These are phyloP conservation scores for Alouatta palliata DNA, from an alignment of 2,113 vertebrate genomes.

Conservation along the genomic window DNA sequence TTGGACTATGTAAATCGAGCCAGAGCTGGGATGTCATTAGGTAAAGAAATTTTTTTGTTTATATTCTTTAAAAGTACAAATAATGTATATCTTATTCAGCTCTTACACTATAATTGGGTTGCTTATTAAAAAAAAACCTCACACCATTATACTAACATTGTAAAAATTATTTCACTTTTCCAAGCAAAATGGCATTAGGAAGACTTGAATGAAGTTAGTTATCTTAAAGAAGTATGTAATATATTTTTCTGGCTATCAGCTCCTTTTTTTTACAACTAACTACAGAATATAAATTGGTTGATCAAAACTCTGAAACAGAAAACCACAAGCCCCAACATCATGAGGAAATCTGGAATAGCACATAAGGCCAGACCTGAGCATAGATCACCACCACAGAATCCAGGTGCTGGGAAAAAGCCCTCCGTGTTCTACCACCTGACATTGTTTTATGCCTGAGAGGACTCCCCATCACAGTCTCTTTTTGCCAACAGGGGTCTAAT, in stretches of 20 bases:
- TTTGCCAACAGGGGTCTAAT: not conserved
- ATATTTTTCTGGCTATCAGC: not conserved
- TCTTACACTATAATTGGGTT: not conserved
- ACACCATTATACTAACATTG: not conserved
- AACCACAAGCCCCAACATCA: not conserved
- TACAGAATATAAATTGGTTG: not conserved
- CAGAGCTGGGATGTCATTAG: not conserved
- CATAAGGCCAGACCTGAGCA: not conserved
- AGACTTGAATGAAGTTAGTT: not conserved
- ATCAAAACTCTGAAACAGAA: not conserved
- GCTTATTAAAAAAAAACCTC: not conserved
- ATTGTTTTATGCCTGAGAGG: not conserved
- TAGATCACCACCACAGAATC: fast-evolving
- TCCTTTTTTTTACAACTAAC: not conserved
- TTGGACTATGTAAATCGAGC: not conserved
- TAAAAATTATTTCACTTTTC: not conserved
- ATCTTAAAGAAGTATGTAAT: not conserved
- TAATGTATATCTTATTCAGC: not conserved
- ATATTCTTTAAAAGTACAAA: not conserved
- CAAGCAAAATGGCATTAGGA: not conserved
- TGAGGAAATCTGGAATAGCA: not conserved
- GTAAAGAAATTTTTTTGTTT: not conserved
- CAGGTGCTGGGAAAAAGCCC: not conserved
- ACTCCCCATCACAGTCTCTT: not conserved
- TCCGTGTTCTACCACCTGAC: too few species aligned